Conservation (phyloP, 2,797 vertebrate genomes). For the Limnodromus scolopaceus region DNA sequence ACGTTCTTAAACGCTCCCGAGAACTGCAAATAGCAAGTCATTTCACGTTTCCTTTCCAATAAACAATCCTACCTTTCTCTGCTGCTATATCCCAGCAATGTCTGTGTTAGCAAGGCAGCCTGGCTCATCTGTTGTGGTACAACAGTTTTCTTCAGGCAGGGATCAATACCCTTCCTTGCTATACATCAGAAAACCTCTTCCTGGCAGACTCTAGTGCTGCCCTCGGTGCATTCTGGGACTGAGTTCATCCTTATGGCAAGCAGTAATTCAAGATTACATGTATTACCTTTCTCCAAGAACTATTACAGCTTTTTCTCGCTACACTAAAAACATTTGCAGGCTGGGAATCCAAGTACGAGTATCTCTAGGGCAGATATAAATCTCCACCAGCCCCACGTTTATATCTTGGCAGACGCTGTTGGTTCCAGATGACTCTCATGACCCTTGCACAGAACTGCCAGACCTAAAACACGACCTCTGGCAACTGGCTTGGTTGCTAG, state of each 20-base stretch:
- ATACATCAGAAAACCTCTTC: slow-evolving; percentile 30
- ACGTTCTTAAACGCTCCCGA: background rate
- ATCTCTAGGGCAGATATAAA: background rate
- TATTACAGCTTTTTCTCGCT: background rate
- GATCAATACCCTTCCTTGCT: slow-evolving; percentile 53
- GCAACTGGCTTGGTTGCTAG: background rate
- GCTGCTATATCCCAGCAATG: background rate
- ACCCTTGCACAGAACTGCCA: background rate
- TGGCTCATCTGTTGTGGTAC: background rate
- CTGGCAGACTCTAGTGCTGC: background rate
- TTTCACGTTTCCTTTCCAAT: background rate
- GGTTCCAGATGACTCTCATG: background rate
- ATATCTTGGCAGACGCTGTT: background rate
- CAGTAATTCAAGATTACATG: slow-evolving; percentile 53
- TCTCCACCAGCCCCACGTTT: background rate
- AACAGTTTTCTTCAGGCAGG: background rate
- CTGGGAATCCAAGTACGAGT: background rate
- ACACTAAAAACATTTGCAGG: background rate
- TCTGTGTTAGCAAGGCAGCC: background rate
- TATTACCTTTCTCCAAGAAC: slow-evolving; percentile 17
- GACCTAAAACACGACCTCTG: background rate
- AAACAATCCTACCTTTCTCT: background rate
- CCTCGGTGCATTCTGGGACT: slow-evolving; percentile 33
- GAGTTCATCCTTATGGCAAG: slow-evolving; percentile 24
- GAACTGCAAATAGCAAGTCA: background rate